These are phyloP conservation scores for Drosophila siamana DNA, from an alignment of 2,888 invertebrate species.

Conservation along the genomic window DNA sequence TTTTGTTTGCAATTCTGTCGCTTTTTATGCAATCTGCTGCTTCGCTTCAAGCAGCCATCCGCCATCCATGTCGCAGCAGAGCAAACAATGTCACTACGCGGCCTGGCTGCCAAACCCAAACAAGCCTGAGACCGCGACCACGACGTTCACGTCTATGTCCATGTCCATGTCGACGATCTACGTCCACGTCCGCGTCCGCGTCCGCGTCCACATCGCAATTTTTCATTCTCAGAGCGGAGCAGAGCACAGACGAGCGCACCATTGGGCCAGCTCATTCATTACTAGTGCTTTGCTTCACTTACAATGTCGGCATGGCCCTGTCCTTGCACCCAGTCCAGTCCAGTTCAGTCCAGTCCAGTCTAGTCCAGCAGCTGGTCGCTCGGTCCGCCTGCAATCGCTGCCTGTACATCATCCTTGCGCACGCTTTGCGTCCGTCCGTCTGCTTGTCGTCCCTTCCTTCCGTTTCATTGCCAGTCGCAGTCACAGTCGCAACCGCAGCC, in stretches of 20 bases:
- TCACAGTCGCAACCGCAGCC: constrained; percentile 63
- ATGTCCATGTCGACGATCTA: constrained; percentile 9
- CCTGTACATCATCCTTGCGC: constrained; percentile 69
- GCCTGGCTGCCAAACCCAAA: constrained; percentile 71
- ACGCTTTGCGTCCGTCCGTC: constrained; percentile 56
- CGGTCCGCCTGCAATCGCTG: constrained; percentile 67
- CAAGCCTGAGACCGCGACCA: constrained; percentile 66
- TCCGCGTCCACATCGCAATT: constrained; percentile 62
- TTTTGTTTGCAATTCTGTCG: constrained; percentile 65
- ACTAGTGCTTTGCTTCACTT: constrained; percentile 61
- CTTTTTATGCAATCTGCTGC: constrained; percentile 62
- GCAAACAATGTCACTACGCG: constrained; percentile 77
- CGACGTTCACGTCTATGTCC: constrained; percentile 20
- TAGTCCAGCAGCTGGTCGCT: background rate
- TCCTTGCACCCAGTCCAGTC: constrained; percentile 21
- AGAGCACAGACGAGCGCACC: constrained; percentile 25
- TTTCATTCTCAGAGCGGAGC: constrained; percentile 62
- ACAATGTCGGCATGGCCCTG: constrained; percentile 38
- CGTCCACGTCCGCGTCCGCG: constrained; percentile 23
- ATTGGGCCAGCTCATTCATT: constrained; percentile 69
- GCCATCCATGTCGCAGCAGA: constrained; percentile 23
- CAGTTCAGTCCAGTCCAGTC: background rate
- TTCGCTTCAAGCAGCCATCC: constrained; percentile 27
- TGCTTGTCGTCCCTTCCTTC: constrained; percentile 71
- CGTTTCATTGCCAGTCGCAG: constrained; percentile 76